Evolutionary conservation across 2,113 vertebrate genomes (phyloP), one percentile per base, ranked within the genome.

Genomic region (Pollachius pollachius): DNA sequence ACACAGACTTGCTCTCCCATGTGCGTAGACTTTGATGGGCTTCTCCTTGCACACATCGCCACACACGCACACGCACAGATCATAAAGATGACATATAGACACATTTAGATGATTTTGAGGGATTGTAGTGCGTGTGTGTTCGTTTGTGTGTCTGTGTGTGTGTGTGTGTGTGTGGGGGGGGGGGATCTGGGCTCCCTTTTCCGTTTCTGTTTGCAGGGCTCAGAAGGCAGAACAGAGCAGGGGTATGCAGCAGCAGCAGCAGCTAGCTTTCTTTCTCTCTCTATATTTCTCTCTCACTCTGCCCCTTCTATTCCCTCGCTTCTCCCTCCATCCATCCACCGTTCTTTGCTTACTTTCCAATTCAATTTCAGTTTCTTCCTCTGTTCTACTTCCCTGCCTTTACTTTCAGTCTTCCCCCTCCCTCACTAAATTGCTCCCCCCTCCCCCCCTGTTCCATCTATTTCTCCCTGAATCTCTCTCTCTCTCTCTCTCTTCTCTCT

Each of bases 31-130:
- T 52, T 30, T 3, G 15, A 15, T 3, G 23, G 4, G 2, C 11
- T 52, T 48, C 8, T 27, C 9, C 15, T 19, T 5, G 1, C 15
- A 27, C 23, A 63, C 62, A 13, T 4, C 15, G 1, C 15, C 12
- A 63, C 62, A 63, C 25, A 65, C 64, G 66, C 63, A 52, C 15
- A 64, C 58, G 57, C 59, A 11, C 80, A 72, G 64, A 19, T 58
- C 17, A n/a, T 19, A 15, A 15, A 19, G 19, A 54, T 9, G 23
- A 17, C 27, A 63, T 15, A 30, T 30, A 30, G 30, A 52, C 9
- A 67, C 57, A 64, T 64, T 27, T 30, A 6, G 41, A 72, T 67
- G 58, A 65, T 48, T 15, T 23, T 16, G 61, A 62, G 23, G 19
- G 59, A 61, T n/a, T 4, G 13, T 12, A 54, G 54, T 69, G 61